phyloP scores from a whole-genome alignment of 2,113 vertebrate genomes.

The Cheilinus undulatus region DNA sequence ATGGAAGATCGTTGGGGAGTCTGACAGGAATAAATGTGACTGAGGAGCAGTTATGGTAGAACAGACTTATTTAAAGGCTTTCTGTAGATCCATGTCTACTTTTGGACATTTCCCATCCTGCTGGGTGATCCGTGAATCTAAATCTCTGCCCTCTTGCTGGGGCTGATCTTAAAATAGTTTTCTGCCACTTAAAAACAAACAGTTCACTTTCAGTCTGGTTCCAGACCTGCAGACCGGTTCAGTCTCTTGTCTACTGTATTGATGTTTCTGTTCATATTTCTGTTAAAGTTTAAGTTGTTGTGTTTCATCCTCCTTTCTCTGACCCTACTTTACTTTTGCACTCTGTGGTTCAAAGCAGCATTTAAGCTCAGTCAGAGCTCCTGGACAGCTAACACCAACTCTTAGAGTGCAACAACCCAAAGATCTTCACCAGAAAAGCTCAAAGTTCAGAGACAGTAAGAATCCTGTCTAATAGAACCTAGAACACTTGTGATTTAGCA shows the following conservation, averaged over 20 bases:
- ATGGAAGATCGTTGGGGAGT: too few relatives aligned
- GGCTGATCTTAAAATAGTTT: background rate
- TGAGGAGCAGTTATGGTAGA: too few relatives aligned
- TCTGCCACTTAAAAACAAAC: background rate
- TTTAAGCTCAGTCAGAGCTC: slow-evolving; percentile 61
- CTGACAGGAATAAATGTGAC: too few relatives aligned
- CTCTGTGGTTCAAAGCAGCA: slow-evolving; percentile 69
- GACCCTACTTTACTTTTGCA: slow-evolving; percentile 45
- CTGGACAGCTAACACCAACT: background rate
- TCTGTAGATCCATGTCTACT: too few relatives aligned
- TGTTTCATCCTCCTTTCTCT: slow-evolving; percentile 50
- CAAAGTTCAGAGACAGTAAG: background rate
- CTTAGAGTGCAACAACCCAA: background rate
- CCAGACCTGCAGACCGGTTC: slow-evolving; percentile 27
- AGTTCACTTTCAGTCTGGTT: slow-evolving; percentile 65
- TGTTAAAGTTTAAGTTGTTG: slow-evolving; percentile 42
- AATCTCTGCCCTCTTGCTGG: background rate
- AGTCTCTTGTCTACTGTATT: slow-evolving; percentile 39
- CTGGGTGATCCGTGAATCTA: too few relatives aligned
- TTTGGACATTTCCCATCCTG: too few relatives aligned
- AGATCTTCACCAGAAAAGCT: background rate
- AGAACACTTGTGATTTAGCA: too few relatives aligned
- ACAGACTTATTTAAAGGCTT: too few relatives aligned
- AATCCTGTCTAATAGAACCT: too few relatives aligned
- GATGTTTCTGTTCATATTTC: slow-evolving; percentile 46